Evolutionary conservation across 2,888 invertebrate genomes (phyloP).

Genomic region (Cataglyphis albicans): DNA sequence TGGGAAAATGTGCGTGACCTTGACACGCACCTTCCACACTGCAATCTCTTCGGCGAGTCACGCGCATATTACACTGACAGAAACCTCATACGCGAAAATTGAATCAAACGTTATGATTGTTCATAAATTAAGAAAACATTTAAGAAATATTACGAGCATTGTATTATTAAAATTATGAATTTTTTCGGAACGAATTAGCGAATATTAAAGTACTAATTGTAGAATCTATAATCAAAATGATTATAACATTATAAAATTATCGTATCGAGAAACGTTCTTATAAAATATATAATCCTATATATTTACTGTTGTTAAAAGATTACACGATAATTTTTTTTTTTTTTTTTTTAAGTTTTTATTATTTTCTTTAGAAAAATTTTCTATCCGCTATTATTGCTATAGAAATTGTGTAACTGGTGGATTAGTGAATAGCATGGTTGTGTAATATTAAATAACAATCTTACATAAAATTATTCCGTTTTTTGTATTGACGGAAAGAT

Average conservation of each 20-base stretch:
- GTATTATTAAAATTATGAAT: not conserved
- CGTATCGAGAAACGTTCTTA: not conserved
- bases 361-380: conserved; percentile 25
- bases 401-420: conserved; percentile 30
- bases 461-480: conserved; percentile 61
- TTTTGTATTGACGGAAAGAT: conserved; percentile 51
- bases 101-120: not conserved
- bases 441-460: conserved; percentile 49
- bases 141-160: conserved; percentile 13
- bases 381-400: not conserved
- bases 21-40: conserved; percentile 76
- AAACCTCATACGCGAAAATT: not conserved
- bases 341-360: conserved; percentile 1
- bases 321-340: not conserved
- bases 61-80: conserved; percentile 11
- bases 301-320: conserved; percentile 4
- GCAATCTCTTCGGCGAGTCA: conserved; percentile 58
- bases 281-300: not conserved
- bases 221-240: not conserved
- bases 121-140: not conserved
- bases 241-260: not conserved
- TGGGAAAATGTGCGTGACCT: conserved; percentile 81
- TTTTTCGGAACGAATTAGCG: not conserved
- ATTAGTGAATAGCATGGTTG: conserved; percentile 20
- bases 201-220: conserved; percentile 4